A percentile compares a stretch with the other conserved stretches of the same genome.
Evolutionary conservation across 2,888 invertebrate species (phyloP).

Genomic region (Rhamnusium bicolor): DNA sequence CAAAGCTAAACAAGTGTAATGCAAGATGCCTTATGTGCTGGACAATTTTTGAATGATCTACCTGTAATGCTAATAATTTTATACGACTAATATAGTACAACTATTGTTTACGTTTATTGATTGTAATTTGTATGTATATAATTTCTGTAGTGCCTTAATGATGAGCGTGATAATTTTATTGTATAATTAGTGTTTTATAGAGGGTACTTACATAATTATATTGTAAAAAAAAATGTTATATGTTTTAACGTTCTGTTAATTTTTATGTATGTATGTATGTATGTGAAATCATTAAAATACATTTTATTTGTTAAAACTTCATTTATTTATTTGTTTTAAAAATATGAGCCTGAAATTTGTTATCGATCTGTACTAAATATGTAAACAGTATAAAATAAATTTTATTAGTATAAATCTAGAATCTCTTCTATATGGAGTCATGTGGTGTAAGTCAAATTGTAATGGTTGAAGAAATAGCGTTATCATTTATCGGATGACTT

Average conservation of each 20-base stretch:
- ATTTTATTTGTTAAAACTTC: conserved; percentile 44
- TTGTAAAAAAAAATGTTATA: conserved; percentile 44
- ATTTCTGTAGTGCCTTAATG: conserved; percentile 57
- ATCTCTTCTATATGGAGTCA: no score
- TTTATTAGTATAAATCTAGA: no score
- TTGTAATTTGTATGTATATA: conserved; percentile 42
- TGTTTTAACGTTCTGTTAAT: conserved; percentile 47
- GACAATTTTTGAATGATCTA: conserved; percentile 30
- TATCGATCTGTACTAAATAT: background rate
- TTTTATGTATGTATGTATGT: conserved; percentile 43
- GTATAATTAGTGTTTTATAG: conserved; percentile 38
- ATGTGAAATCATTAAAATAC: conserved; percentile 46
- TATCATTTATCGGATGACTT: no score
- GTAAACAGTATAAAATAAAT: background rate
- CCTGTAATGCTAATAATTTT: conserved; percentile 19
- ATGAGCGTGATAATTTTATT: conserved; percentile 54
- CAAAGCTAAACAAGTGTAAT: background rate
- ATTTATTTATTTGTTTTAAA: conserved; percentile 2
- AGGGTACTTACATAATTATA: conserved; percentile 53
- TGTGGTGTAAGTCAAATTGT: no score
- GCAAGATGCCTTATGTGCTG: conserved; percentile 22
- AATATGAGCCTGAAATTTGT: background rate
- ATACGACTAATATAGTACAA: conserved; percentile 40
- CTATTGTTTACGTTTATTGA: conserved; percentile 28
- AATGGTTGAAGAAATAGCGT: no score